Evolutionary conservation across 2,113 vertebrate species (phyloP).

Genomic region (Seriola aureovittata): DNA sequence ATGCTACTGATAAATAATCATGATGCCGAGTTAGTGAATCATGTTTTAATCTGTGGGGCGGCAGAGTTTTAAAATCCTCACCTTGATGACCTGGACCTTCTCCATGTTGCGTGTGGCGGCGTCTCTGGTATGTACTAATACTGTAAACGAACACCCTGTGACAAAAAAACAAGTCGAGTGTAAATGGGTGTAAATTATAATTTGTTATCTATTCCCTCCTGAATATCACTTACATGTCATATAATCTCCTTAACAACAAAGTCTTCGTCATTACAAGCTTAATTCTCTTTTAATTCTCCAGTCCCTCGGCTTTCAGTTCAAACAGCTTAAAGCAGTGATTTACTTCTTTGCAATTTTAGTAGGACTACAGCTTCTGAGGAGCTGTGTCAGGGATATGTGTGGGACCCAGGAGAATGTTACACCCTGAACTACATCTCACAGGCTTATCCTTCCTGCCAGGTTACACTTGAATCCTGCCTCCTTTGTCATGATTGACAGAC

Average conservation of each 20-base stretch:
- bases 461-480: no score
- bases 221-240: not conserved
- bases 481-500: no score
- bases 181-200: not conserved
- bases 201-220: accelerated
- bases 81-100: slow-evolving; percentile 99
- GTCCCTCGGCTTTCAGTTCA: not conserved
- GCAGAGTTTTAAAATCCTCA: slow-evolving; percentile 67
- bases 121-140: slow-evolving; percentile 97
- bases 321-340: not conserved
- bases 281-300: not conserved
- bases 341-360: not conserved
- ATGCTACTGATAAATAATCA: not conserved
- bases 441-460: no score
- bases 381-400: no score
- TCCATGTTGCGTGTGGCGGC: slow-evolving; percentile 98
- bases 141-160: slow-evolving; percentile 94
- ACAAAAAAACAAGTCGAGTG: slow-evolving; percentile 10
- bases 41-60: not conserved
- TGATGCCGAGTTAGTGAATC: not conserved
- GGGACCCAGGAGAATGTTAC: no score
- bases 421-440: no score
- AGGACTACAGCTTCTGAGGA: not conserved
- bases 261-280: not conserved
- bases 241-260: not conserved